Evolutionary conservation across 2,888 invertebrate species (phyloP), one percentile per base, ranked within the genome.

Genomic region (Tetanocera ferruginea): DNA sequence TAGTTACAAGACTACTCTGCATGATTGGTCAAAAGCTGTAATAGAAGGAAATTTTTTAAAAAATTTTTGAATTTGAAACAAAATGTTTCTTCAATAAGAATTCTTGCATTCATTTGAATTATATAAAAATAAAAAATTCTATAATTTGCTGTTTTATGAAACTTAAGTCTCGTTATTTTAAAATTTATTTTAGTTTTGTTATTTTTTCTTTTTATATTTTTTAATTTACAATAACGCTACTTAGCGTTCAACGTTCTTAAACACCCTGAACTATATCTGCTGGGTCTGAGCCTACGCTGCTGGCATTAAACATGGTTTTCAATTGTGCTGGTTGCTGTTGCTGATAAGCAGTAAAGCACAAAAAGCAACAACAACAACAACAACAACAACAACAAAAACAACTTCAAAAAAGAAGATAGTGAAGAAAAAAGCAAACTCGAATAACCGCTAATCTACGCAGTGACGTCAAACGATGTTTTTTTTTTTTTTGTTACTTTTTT

Each of bases 401-500:
- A 67, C 37, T 19, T 49, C 23, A 19, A 67, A 67, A 17, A 23
- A 49, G 19, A 67, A 67, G 43, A 67, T 43, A 67, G 43, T 49
- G 23, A 25, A n/a, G 14, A 23, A 70, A 37, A n/a, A 51, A 69
- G 14, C n/a, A 17, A 51, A 52, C 28, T 51, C 37, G 49, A 67
- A 67, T 49, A 67, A 49, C 43, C 49, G 43, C 76, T 67, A 67
- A 76, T 76, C 67, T 76, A 57, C 67, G 49, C 62, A 69, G 76
- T 76, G 76, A 76, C 76, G 76, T 76, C 76, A 76, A 76, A 60
- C 76, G 49, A 52, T 11, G 37, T 4, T 52, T 67, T 19, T 51
- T 34, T 43, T 76, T 43, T 3, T 60, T 49, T 5, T 25, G 60
- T 19, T 23, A 2, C 23, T 17, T 49, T 69, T 19, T 51, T 69